A percentile compares a stretch with the other conserved stretches of the same genome.
These are phyloP conservation scores for Tetranychus piercei DNA, from an alignment of 2,888 invertebrate genomes.

Conservation along the genomic window DNA sequence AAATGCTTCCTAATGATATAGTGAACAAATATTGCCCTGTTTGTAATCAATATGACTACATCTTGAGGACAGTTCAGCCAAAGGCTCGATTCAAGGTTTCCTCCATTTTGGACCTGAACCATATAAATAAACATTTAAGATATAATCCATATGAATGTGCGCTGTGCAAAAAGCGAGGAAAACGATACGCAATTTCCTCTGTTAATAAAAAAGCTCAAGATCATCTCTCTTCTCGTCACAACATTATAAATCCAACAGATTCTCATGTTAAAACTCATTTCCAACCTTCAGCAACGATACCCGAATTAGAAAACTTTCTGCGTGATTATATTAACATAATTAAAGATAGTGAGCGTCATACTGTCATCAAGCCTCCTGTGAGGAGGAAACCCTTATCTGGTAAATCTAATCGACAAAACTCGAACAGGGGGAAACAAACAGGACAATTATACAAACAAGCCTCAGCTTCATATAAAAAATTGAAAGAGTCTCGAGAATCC, in stretches of 20 bases:
- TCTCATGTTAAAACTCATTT: background rate
- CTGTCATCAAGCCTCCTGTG: background rate
- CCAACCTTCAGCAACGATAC: background rate
- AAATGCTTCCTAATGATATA: background rate
- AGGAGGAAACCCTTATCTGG: background rate
- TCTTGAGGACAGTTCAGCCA: background rate
- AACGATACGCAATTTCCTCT: background rate
- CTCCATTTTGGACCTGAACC: background rate
- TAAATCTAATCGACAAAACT: background rate
- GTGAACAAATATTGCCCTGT: constrained; percentile 5
- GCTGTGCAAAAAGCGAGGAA: background rate
- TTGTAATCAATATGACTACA: constrained; percentile 1
- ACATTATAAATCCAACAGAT: background rate
- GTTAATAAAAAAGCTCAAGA: background rate
- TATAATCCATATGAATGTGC: constrained; percentile 1
- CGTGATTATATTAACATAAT: constrained; percentile 5
- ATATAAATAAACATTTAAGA: constrained; percentile 4
- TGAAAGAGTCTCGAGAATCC: background rate
- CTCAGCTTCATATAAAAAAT: background rate
- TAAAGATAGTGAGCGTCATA: background rate
- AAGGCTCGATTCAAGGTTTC: background rate
- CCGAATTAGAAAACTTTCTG: constrained; percentile 5
- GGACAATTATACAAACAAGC: background rate
- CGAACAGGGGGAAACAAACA: background rate
- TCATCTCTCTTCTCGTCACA: background rate